phyloP scores from a whole-genome alignment of 2,113 vertebrate species.

The Grammomys dolichurus region DNA sequence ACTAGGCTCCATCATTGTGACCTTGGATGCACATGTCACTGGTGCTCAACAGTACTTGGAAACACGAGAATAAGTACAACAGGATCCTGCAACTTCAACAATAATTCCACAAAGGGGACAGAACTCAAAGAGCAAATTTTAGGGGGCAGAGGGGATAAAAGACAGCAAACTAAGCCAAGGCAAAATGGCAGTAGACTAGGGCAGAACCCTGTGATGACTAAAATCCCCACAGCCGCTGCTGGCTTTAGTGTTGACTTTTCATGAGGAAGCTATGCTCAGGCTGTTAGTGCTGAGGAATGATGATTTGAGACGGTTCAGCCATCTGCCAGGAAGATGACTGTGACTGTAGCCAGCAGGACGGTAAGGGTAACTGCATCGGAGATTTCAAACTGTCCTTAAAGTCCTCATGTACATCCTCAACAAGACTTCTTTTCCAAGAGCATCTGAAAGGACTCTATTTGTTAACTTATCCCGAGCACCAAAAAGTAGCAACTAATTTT shows the following conservation, averaged over 20 bases:
- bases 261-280: slow-evolving; percentile 13
- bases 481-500: slow-evolving; percentile 77
- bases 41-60: slow-evolving; percentile 27
- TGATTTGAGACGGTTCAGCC: slow-evolving; percentile 58
- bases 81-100: slow-evolving; percentile 34
- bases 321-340: slow-evolving; percentile 81
- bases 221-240: not conserved
- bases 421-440: slow-evolving; percentile 84
- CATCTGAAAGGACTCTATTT: slow-evolving; percentile 85
- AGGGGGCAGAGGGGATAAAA: not conserved
- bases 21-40: slow-evolving; percentile 57
- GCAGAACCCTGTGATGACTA: slow-evolving; percentile 17
- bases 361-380: slow-evolving; percentile 86
- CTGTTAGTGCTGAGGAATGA: slow-evolving; percentile 32
- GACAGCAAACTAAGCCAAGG: slow-evolving; percentile 31
- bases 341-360: slow-evolving; percentile 84
- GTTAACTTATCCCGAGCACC: slow-evolving; percentile 83
- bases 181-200: not conserved
- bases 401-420: slow-evolving; percentile 81
- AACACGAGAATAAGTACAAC: slow-evolving; percentile 49
- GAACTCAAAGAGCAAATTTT: slow-evolving; percentile 6
- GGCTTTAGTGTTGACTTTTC: not conserved
- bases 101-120: slow-evolving; percentile 35
- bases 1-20: slow-evolving; percentile 32
- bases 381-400: slow-evolving; percentile 78